Percentiles rank a stretch among this genome's conserved stretches.
Conservation (phyloP, 1,140 invertebrate genomes). For the Euwallacea fornicatus region DNA sequence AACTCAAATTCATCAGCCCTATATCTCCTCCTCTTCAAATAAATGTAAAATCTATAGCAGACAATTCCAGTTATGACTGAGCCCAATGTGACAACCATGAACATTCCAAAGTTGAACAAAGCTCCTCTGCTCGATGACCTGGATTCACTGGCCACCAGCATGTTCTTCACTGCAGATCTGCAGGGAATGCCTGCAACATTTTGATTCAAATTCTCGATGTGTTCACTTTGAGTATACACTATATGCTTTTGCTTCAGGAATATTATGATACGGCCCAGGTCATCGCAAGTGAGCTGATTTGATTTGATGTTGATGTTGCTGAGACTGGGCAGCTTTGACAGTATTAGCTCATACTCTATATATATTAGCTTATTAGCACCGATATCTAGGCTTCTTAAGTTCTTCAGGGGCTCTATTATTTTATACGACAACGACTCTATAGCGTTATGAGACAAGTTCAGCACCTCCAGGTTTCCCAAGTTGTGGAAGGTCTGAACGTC, state of each 20-base stretch:
- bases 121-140: background rate
- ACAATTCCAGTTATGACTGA: slow-evolving; percentile 36
- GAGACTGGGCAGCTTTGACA: slow-evolving; percentile 44
- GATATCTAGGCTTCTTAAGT: slow-evolving; percentile 44
- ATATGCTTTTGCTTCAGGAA: slow-evolving; percentile 45
- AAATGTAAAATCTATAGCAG: slow-evolving; percentile 39
- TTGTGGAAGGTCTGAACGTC: slow-evolving; percentile 34
- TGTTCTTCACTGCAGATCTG: slow-evolving; percentile 24
- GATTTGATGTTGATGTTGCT: slow-evolving; percentile 45
- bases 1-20: slow-evolving; percentile 48
- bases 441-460: slow-evolving; percentile 47
- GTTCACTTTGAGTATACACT: slow-evolving; percentile 45
- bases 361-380: slow-evolving; percentile 44
- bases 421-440: slow-evolving; percentile 42
- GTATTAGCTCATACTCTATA: slow-evolving; percentile 46
- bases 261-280: slow-evolving; percentile 43
- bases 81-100: slow-evolving; percentile 25
- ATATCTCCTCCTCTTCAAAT: slow-evolving; percentile 44
- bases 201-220: slow-evolving; percentile 44
- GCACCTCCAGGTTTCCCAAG: slow-evolving; percentile 43
- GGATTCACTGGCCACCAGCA: background rate
- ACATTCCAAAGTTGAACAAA: slow-evolving; percentile 32
- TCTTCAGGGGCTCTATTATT: slow-evolving; percentile 42
- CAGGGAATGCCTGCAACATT: slow-evolving; percentile 51
- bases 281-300: slow-evolving; percentile 47